phyloP scores from a whole-genome alignment of 2,888 invertebrate genomes.

The Ophion obscuratus region DNA sequence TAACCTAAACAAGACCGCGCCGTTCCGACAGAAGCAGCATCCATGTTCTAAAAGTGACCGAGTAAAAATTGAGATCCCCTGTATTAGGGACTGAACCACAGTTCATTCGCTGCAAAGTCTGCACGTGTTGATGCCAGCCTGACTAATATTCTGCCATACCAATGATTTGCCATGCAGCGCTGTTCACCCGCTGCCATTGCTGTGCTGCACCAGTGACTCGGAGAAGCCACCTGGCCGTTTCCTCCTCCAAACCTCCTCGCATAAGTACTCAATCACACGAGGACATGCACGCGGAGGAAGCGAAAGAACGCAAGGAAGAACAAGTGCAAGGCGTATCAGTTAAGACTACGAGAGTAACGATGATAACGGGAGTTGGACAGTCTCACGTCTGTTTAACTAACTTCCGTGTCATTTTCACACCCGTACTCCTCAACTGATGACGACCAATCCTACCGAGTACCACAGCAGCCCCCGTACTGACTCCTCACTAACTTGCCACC shows the following conservation, averaged over 20 bases:
- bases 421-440: slow-evolving; percentile 15
- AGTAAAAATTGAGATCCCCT: slow-evolving; percentile 81
- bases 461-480: slow-evolving; percentile 17
- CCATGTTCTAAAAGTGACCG: too few relatives aligned
- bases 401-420: background rate
- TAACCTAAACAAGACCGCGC: too few relatives aligned
- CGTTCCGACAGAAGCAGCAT: too few relatives aligned
- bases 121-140: slow-evolving; percentile 80
- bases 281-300: background rate
- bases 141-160: slow-evolving; percentile 83
- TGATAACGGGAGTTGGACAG: background rate
- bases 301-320: background rate
- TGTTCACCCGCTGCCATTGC: slow-evolving; percentile 69
- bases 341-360: background rate
- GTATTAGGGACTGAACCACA: slow-evolving; percentile 80
- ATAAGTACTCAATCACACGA: background rate
- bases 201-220: slow-evolving; percentile 30
- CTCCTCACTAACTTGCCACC: slow-evolving; percentile 17
- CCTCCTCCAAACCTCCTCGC: slow-evolving; percentile 49
- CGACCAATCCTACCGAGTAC: background rate
- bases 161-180: slow-evolving; percentile 82
- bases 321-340: background rate
- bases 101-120: slow-evolving; percentile 82
- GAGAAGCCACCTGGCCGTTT: slow-evolving; percentile 74
- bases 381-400: too few relatives aligned